Percentiles rank a stretch among this genome's conserved stretches.
phyloP scores from a whole-genome alignment of 2,113 vertebrate genomes.

The Oncorhynchus keta region DNA sequence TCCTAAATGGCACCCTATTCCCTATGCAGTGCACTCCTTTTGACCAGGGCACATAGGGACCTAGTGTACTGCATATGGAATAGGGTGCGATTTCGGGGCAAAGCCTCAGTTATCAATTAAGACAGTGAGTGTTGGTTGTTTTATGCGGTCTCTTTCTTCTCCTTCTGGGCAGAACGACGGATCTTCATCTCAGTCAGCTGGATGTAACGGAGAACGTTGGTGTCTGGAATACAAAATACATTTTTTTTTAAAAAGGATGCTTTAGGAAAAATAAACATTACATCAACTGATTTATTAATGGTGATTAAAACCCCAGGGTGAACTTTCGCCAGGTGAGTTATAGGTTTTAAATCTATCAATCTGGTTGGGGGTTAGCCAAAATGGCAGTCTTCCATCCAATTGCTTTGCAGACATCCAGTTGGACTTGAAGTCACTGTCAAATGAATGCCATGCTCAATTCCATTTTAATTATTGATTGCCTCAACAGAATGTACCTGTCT shows the following conservation, averaged over 20 bases:
- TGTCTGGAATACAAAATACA: constrained; percentile 80
- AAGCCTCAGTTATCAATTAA: neutral
- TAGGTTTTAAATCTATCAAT: neutral
- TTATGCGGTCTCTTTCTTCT: constrained; percentile 92
- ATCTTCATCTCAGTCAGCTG: constrained; percentile 99
- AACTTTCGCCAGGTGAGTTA: neutral
- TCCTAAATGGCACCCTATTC: neutral
- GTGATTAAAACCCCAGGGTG: neutral
- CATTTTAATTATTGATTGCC: neutral
- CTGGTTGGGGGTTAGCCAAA: neutral
- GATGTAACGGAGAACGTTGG: constrained; percentile 97
- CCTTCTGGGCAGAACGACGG: constrained; percentile 89
- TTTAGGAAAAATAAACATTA: constrained; percentile 40
- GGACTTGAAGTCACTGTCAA: neutral
- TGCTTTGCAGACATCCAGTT: neutral
- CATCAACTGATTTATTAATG: neutral
- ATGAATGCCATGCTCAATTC: neutral
- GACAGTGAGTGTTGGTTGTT: constrained; percentile 18
- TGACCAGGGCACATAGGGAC: no score
- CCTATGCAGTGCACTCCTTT: no score
- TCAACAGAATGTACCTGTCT: neutral
- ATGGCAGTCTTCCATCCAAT: no score
- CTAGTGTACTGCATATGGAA: no score
- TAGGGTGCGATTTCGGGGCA: neutral
- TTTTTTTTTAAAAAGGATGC: constrained; percentile 14